These are phyloP conservation scores for Bos taurus DNA, from an alignment of 2,113 vertebrate genomes.

Conservation along the genomic window DNA sequence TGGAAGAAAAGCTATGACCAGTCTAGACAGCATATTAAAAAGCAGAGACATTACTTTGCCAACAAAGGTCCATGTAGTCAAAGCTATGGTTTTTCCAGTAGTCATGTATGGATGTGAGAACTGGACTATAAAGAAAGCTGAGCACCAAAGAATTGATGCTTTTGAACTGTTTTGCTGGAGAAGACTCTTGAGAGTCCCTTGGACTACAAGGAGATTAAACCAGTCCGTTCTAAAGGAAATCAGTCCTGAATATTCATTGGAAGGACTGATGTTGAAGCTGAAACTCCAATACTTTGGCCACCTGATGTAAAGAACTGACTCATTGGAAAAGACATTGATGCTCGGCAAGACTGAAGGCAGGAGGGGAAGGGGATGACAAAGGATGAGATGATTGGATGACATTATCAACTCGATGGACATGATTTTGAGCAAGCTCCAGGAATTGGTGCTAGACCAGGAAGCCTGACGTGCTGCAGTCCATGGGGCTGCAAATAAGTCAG, in stretches of 20 bases:
- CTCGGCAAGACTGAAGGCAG: background rate
- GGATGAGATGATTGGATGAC: background rate
- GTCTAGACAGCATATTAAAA: background rate
- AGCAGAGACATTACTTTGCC: background rate
- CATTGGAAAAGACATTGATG: background rate
- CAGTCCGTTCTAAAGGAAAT: background rate
- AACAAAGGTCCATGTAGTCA: background rate
- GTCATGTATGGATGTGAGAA: background rate
- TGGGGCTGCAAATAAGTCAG: background rate
- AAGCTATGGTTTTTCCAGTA: background rate
- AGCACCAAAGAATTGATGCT: background rate
- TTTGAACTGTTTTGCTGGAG: background rate
- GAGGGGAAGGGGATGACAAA: background rate
- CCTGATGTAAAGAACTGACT: background rate
- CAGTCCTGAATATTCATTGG: background rate
- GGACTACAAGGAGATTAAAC: background rate
- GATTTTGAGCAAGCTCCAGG: background rate
- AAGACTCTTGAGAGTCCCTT: background rate
- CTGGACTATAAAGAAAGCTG: background rate
- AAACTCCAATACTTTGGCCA: background rate
- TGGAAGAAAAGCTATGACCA: background rate
- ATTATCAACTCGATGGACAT: background rate
- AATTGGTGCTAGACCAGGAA: background rate
- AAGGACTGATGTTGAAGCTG: background rate
- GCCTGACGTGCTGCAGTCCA: background rate